A percentile compares a stretch with the other conserved stretches of the same genome.
Conservation (phyloP, 2,797 vertebrate genomes). For the Acridotheres tristis region DNA sequence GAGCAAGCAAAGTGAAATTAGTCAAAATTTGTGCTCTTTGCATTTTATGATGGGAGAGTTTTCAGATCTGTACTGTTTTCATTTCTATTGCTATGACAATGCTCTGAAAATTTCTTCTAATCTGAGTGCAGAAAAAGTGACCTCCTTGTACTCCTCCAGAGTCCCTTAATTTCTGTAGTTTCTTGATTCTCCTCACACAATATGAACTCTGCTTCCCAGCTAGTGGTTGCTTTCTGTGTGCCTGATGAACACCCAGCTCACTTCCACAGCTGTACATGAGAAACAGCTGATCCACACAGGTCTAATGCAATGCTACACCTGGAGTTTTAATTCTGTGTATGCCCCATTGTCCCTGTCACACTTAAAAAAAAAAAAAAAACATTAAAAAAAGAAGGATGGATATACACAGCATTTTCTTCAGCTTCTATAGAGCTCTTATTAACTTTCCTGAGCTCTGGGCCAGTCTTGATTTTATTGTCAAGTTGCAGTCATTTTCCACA, state of each 20-base stretch:
- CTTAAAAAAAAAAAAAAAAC: not conserved
- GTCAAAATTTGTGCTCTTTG: not conserved
- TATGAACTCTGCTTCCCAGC: not conserved
- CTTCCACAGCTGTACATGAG: not conserved
- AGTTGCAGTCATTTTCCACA: not conserved
- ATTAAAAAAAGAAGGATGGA: fast-evolving
- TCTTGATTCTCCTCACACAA: not conserved
- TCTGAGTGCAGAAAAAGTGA: fast-evolving
- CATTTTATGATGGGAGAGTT: not conserved
- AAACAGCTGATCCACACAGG: not conserved
- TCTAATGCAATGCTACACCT: not conserved
- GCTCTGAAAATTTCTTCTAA: not conserved
- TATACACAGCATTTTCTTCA: not conserved
- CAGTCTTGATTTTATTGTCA: not conserved
- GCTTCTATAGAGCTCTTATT: not conserved
- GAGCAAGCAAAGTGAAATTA: not conserved
- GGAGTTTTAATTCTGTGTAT: not conserved
- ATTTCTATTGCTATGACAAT: not conserved
- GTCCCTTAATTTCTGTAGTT: not conserved
- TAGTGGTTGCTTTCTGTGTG: not conserved
- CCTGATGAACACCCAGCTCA: not conserved
- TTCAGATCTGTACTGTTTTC: not conserved
- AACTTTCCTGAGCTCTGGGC: not conserved
- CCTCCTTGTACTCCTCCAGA: not conserved
- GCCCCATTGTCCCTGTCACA: fast-evolving